Conservation (phyloP, 2,888 invertebrate genomes). For the Andrena fulva region DNA sequence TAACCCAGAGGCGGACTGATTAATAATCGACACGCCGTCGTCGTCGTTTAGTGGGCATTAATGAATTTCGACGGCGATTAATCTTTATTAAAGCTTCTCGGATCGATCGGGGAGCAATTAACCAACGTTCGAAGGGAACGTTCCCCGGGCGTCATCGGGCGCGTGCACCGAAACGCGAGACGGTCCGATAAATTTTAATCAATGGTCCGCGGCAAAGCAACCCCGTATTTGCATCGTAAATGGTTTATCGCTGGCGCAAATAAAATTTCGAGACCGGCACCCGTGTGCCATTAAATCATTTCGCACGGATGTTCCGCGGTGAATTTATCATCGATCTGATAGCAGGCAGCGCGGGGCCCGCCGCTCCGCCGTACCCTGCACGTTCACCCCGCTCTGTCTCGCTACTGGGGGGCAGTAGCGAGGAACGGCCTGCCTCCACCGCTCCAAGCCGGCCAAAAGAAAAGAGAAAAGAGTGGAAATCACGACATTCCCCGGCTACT, state of each 20-base stretch:
- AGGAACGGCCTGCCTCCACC: conserved; percentile 6
- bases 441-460: conserved; percentile 34
- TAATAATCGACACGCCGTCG: conserved; percentile 10
- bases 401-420: conserved; percentile 16
- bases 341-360: conserved; percentile 1
- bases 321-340: conserved; percentile 50
- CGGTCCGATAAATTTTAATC: conserved; percentile 33
- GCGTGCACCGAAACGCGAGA: conserved; percentile 13
- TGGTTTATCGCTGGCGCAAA: conserved; percentile 34
- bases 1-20: not conserved
- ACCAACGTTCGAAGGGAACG: not conserved
- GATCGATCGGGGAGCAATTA: conserved; percentile 23
- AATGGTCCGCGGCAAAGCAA: not conserved
- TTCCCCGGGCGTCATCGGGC: not conserved
- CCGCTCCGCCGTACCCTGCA: not conserved
- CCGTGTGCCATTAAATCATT: conserved; percentile 45
- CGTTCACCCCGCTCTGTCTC: conserved; percentile 9
- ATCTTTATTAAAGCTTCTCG: conserved; percentile 16
- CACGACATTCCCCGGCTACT: conserved; percentile 69
- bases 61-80: conserved; percentile 28
- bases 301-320: conserved; percentile 23
- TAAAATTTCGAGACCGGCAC: conserved; percentile 32
- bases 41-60: conserved; percentile 12
- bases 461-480: conserved; percentile 57
- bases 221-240: conserved; percentile 41